A percentile compares a stretch with the other conserved stretches of the same genome.
These are phyloP conservation scores for Corythaeola cristata DNA, from an alignment of 2,113 vertebrate species.

Conservation along the genomic window DNA sequence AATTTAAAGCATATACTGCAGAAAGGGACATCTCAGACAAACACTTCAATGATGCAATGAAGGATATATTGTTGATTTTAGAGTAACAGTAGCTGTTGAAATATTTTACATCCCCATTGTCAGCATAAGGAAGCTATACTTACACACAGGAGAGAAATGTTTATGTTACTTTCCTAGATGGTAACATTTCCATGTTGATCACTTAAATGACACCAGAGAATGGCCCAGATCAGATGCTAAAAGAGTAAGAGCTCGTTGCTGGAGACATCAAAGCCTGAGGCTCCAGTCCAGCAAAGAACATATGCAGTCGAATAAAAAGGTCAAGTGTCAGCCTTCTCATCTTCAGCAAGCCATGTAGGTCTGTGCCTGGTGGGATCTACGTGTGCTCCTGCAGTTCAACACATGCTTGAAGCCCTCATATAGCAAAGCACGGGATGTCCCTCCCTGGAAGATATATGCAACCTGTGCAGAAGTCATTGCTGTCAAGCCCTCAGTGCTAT, in stretches of 20 bases:
- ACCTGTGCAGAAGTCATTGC: background rate
- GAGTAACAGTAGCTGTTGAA: background rate
- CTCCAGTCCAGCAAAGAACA: background rate
- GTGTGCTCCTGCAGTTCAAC: background rate
- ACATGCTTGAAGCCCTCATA: fast-evolving
- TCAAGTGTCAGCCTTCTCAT: background rate
- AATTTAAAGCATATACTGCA: background rate
- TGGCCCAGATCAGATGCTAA: background rate
- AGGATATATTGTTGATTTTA: background rate
- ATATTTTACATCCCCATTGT: background rate
- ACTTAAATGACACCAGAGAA: background rate
- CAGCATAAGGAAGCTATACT: background rate
- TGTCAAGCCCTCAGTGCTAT: background rate
- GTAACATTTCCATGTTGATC: background rate
- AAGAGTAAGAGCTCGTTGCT: background rate
- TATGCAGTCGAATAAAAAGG: background rate
- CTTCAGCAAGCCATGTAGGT: background rate
- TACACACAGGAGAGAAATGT: background rate
- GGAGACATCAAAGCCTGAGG: background rate
- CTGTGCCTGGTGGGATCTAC: background rate
- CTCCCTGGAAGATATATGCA: background rate
- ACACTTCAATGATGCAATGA: background rate
- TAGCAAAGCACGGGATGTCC: background rate
- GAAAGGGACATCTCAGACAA: background rate
- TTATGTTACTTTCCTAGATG: background rate